phyloP scores from a whole-genome alignment of 2,888 invertebrate species.

The Rhagonycha fulva region DNA sequence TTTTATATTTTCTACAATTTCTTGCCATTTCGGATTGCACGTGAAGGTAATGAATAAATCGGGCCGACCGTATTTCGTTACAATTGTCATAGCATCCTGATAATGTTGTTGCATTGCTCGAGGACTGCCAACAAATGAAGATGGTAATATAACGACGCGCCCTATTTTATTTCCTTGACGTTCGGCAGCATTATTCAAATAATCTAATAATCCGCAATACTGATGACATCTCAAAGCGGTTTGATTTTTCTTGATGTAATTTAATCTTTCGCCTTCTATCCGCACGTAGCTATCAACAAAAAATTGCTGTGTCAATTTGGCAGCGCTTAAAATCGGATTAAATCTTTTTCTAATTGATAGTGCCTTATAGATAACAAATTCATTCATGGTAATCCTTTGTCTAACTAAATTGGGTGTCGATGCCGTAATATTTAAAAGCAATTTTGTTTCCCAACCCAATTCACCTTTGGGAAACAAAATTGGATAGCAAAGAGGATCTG shows the following conservation, averaged over 20 bases:
- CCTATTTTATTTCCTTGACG: constrained; percentile 35
- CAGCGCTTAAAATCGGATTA: not conserved
- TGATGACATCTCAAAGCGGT: not conserved
- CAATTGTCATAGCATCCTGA: too few species aligned
- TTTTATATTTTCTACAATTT: constrained; percentile 46
- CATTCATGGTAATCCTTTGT: not conserved
- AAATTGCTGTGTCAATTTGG: not conserved
- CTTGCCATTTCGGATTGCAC: constrained; percentile 52
- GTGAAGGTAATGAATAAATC: too few species aligned
- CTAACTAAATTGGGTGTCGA: not conserved
- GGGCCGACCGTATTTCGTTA: too few species aligned
- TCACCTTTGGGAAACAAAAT: not conserved
- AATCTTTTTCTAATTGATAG: not conserved
- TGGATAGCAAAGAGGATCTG: not conserved
- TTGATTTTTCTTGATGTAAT: constrained; percentile 6
- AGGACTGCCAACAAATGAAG: constrained; percentile 33
- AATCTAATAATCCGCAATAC: constrained; percentile 34
- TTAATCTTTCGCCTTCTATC: not conserved
- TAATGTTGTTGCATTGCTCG: constrained; percentile 48
- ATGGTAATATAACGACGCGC: constrained; percentile 36
- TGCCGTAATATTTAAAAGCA: too few species aligned
- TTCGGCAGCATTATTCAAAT: constrained; percentile 36
- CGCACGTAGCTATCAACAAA: not conserved
- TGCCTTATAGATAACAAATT: not conserved
- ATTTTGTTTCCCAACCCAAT: not conserved